phyloP scores from a whole-genome alignment of 2,888 invertebrate genomes.

The Xestia xanthographa region DNA sequence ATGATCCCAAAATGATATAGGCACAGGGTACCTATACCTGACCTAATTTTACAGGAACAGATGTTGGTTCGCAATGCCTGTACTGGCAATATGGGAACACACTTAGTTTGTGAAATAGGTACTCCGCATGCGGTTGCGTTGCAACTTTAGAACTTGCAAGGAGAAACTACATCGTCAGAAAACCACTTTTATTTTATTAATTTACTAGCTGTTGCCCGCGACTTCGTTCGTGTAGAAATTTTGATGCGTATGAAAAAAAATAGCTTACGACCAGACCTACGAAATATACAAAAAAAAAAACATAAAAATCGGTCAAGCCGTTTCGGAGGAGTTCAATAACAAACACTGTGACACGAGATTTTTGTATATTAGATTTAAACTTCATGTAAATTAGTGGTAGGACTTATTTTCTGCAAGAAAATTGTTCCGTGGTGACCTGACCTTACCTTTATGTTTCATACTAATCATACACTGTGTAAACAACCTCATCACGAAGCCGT shows the following conservation, averaged over 20 bases:
- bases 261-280: no score
- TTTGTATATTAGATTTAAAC: no score
- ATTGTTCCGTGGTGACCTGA: background rate
- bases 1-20: background rate
- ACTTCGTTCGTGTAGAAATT: no score
- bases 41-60: slow-evolving; percentile 16
- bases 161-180: background rate
- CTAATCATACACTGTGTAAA: background rate
- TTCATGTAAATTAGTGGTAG: no score
- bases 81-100: background rate
- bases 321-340: no score
- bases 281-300: no score
- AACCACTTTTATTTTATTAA: background rate
- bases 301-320: no score
- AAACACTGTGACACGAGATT: no score
- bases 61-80: background rate
- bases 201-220: no score
- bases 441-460: background rate
- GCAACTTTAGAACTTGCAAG: background rate
- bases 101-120: background rate
- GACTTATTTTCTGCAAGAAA: no score
- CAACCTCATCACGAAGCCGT: no score
- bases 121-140: background rate
- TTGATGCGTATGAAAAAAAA: no score
- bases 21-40: background rate